Conservation (phyloP, 2,888 invertebrate genomes). For the Heterodera filipjevi region DNA sequence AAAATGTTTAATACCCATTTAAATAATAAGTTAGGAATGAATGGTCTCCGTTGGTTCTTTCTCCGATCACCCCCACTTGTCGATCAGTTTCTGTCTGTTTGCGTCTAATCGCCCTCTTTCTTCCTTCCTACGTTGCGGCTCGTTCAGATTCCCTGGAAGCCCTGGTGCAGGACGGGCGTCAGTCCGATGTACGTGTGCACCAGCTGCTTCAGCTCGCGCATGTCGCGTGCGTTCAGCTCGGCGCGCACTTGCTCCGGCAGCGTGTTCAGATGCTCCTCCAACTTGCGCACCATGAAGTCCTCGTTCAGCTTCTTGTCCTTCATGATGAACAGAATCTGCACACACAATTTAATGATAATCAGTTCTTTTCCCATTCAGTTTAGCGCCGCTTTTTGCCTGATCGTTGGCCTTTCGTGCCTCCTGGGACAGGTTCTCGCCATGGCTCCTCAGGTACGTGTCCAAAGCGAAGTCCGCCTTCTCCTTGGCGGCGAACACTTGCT, state of each 20-base stretch:
- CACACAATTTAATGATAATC: neutral
- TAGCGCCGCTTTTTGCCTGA: neutral
- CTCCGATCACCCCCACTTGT: neutral
- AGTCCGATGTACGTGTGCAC: neutral
- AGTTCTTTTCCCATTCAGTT: neutral
- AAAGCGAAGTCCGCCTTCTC: neutral
- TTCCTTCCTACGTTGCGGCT: neutral
- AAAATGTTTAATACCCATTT: neutral
- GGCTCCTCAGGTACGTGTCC: neutral
- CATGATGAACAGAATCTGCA: neutral
- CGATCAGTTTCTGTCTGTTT: neutral
- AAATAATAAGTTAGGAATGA: constrained; percentile 3
- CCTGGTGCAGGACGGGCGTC: neutral
- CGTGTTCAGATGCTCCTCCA: neutral
- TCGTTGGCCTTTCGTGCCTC: neutral
- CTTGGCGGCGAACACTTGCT: neutral
- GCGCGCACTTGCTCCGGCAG: neutral
- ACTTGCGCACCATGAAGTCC: neutral
- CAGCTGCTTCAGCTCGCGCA: constrained; percentile 1
- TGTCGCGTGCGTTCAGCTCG: neutral
- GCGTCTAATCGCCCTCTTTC: neutral
- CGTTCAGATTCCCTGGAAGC: neutral
- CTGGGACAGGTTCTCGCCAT: neutral
- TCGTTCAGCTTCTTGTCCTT: neutral
- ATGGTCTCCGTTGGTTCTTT: neutral